phyloP scores from a whole-genome alignment of 2,888 invertebrate genomes.

The Protonemura montana region DNA sequence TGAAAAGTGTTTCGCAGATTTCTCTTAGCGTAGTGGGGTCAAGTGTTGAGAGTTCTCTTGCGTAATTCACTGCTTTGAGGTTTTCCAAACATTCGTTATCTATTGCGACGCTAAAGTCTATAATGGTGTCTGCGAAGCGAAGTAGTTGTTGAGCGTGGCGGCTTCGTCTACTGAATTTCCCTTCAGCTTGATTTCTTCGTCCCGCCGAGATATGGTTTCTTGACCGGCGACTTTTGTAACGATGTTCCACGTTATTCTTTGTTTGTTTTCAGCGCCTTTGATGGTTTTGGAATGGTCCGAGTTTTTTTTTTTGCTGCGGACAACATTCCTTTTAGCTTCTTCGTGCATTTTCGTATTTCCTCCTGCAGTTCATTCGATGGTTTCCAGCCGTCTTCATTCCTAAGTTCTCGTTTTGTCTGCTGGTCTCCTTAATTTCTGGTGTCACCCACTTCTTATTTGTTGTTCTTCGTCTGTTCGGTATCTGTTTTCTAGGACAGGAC shows the following conservation, averaged over 20 bases:
- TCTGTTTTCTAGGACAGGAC: neutral
- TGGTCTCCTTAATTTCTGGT: conserved; percentile 8
- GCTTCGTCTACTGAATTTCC: neutral
- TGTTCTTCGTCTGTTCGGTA: neutral
- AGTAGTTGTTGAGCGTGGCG: conserved; percentile 17
- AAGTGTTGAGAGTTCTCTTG: neutral
- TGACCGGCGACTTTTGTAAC: neutral
- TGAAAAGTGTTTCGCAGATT: neutral
- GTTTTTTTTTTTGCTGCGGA: conserved; percentile 1
- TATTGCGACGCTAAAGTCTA: neutral
- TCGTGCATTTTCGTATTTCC: neutral
- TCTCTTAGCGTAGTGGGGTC: neutral
- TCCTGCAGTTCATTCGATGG: neutral
- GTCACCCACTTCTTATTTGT: conserved; percentile 21
- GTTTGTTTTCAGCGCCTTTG: conserved; percentile 5
- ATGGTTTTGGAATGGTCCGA: neutral
- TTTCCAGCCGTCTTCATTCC: neutral
- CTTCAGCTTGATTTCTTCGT: neutral
- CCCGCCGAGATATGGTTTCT: neutral
- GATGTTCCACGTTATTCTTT: conserved; percentile 1
- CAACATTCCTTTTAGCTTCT: neutral
- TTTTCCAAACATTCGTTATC: neutral
- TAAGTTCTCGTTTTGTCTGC: conserved; percentile 21
- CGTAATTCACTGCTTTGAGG: neutral
- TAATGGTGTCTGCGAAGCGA: conserved; percentile 4